Conservation (phyloP, 2,888 invertebrate species). For the Cheilosia urbana region DNA sequence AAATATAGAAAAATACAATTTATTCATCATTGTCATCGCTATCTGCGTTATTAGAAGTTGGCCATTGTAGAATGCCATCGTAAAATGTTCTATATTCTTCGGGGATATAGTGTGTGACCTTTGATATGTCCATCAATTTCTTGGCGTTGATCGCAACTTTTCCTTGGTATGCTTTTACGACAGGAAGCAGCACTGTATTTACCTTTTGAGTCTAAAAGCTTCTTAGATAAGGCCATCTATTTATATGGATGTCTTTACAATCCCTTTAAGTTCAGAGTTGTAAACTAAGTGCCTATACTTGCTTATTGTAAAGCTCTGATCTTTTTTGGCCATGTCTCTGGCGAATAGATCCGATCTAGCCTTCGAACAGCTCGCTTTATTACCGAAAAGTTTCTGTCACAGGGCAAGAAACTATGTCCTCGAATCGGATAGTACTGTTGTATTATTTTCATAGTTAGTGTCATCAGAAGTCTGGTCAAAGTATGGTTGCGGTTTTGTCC, state of each 20-base stretch:
- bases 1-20: background rate
- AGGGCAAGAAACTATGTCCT: background rate
- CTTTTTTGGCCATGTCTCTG: too few relatives aligned
- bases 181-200: background rate
- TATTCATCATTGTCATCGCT: background rate
- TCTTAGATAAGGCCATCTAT: background rate
- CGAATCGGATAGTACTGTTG: conserved; percentile 2
- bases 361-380: conserved; percentile 3
- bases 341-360: background rate
- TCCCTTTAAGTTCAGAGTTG: background rate
- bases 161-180: background rate
- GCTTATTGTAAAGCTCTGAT: too few relatives aligned
- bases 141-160: background rate
- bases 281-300: too few relatives aligned
- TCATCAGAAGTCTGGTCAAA: conserved; percentile 1
- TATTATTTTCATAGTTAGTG: background rate
- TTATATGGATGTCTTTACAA: background rate
- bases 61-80: background rate
- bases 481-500: conserved; percentile 7
- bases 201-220: background rate
- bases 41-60: background rate
- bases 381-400: conserved; percentile 1
- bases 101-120: background rate
- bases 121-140: background rate
- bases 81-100: background rate